Conservation (phyloP, 2,797 vertebrate genomes). For the Pygocentrus nattereri region DNA sequence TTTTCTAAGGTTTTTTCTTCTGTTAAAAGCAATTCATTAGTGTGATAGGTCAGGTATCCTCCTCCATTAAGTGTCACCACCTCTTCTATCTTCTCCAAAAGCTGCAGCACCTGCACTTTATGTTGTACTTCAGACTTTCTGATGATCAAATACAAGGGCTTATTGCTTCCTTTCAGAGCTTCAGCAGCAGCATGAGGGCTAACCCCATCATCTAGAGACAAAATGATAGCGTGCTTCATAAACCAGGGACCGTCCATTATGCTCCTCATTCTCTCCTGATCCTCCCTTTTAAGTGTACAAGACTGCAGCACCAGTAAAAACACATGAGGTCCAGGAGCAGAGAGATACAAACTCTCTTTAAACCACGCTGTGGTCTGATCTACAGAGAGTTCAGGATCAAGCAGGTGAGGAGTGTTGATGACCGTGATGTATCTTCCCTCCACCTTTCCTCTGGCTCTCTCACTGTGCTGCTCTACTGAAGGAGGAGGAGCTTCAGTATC, state of each 20-base stretch:
- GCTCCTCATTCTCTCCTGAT: not conserved
- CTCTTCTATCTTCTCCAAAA: not conserved
- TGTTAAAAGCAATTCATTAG: not conserved
- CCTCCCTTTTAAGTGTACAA: not conserved
- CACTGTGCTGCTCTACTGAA: not conserved
- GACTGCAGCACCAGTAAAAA: conserved; percentile 26
- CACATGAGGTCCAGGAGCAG: conserved; percentile 17
- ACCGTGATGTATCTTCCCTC: conserved; percentile 20
- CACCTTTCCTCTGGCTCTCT: conserved; percentile 9
- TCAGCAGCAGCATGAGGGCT: not conserved
- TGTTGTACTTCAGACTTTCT: not conserved
- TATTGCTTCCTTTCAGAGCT: not conserved
- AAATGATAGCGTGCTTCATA: not conserved
- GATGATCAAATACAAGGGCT: not conserved
- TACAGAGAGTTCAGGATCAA: not conserved
- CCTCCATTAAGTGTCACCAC: conserved; percentile 15
- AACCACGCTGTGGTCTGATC: not conserved
- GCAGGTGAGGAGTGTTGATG: conserved; percentile 4
- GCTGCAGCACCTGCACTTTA: not conserved
- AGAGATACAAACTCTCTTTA: not conserved
- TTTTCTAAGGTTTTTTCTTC: not conserved
- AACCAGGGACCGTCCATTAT: not conserved
- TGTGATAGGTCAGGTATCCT: not conserved
- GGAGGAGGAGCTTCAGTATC: not conserved
- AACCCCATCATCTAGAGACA: not conserved